Base-by-base conservation (phyloP, 2,888 invertebrate genomes). In the Eupsilia transversa region DNA sequence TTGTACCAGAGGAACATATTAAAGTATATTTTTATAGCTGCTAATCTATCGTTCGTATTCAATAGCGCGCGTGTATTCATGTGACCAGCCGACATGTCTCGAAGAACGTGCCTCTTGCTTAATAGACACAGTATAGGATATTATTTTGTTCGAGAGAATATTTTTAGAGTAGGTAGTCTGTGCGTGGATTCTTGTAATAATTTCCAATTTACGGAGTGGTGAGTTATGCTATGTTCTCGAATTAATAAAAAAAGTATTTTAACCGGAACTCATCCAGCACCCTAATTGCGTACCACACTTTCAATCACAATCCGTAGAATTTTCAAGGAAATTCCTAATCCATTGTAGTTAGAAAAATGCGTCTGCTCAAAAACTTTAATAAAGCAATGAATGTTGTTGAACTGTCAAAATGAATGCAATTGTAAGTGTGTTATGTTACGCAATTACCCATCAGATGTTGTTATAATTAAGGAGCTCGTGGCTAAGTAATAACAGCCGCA, bases 11-110 rank as follows among this genome's bases (percentile, higher is more conserved):
- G 41, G 14, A 79, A 82, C 79, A 78, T 80, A 80, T 69, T 74
- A 66, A 74, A 69, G 71, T 57, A 85, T 85, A 75, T 79, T 83
- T 85, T 88, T 88, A 87, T 82, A 68, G 74, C 63, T 63, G 64
- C 61, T 88, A 88, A 87, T 87, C 87, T 61, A 46, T 54, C 71
- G 77, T 88, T 87, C 61, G 83, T 87, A 88, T 87, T 83, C 87
- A 59, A 69, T 49, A 66, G 72, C 23, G 76, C 67, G 46, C 43
- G 35, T 77, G 70, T 54, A 72, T 76, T 76, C 80, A 80, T 69
- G 75, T 46, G 73, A 73, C 76, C 43, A 72, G 72, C 10, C 56
- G 56, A 81, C 74, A 75, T 74, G 73, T 74, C 74, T 49, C 63
- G 35, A 14, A 52, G 57, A 30, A 83, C 80, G 88, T 88, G 88